These are phyloP conservation scores for Chelmon rostratus DNA, from an alignment of 2,797 vertebrate species.

Conservation along the genomic window DNA sequence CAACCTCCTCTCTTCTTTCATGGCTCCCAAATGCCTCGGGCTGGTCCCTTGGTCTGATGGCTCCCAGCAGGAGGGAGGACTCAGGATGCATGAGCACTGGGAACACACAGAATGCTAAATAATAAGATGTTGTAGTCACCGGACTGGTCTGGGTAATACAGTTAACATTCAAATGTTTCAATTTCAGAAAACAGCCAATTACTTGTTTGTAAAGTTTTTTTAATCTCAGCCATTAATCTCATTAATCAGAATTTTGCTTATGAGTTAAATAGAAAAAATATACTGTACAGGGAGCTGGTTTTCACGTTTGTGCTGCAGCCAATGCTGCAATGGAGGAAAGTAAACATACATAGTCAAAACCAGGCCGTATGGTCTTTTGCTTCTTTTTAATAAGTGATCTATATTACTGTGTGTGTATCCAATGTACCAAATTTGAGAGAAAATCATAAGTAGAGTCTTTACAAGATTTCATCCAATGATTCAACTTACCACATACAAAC, in stretches of 20 bases:
- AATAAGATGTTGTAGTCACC: conserved; percentile 45
- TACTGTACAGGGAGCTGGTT: not conserved
- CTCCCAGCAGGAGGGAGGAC: conserved; percentile 77
- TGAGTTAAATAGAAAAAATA: not conserved
- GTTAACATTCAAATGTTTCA: conserved; percentile 25
- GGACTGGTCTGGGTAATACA: conserved; percentile 31
- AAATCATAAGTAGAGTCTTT: not conserved
- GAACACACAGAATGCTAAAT: conserved; percentile 55
- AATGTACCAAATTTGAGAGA: not conserved
- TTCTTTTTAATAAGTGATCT: not conserved
- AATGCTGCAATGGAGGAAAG: not conserved
- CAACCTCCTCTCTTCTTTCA: conserved; percentile 45
- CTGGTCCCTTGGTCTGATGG: conserved; percentile 90
- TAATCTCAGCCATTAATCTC: not conserved
- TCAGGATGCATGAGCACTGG: conserved; percentile 65
- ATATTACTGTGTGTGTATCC: not conserved
- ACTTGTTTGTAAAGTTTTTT: not conserved
- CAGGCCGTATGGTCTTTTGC: not conserved
- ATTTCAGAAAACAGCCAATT: not conserved
- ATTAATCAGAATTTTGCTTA: not conserved
- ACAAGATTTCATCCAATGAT: not conserved
- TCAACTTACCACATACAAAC: not conserved
- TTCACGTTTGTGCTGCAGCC: not conserved
- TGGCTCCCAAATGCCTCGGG: conserved; percentile 80
- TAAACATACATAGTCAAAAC: not conserved